These are phyloP conservation scores for Spisula solida DNA, from an alignment of 2,888 invertebrate genomes.

Conservation along the genomic window DNA sequence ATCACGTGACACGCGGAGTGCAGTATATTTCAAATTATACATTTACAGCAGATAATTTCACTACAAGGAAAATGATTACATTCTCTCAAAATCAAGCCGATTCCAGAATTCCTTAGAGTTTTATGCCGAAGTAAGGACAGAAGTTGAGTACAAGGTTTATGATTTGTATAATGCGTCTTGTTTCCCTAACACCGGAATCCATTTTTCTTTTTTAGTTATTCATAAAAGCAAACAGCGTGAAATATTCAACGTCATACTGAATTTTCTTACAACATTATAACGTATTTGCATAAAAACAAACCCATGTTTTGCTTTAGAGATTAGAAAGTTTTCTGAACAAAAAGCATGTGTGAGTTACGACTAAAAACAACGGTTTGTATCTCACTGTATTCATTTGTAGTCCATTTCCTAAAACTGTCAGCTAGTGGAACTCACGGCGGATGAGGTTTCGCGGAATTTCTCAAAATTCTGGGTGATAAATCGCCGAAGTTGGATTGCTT, in stretches of 20 bases:
- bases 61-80: no score
- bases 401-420: conserved; percentile 72
- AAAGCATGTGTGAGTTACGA: conserved; percentile 28
- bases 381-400: conserved; percentile 65
- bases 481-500: conserved; percentile 58
- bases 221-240: conserved; percentile 1
- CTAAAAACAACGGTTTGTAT: not conserved
- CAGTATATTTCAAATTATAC: no score
- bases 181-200: not conserved
- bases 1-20: no score
- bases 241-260: not conserved
- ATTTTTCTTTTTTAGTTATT: not conserved
- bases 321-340: not conserved
- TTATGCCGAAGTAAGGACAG: no score
- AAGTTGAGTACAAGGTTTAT: no score
- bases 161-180: not conserved
- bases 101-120: no score
- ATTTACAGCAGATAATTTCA: no score
- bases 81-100: no score
- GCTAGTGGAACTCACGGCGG: conserved; percentile 41
- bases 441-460: conserved; percentile 65
- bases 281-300: conserved; percentile 25
- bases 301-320: not conserved
- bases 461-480: conserved; percentile 66
- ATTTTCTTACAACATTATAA: not conserved